These are phyloP conservation scores for Drosophila recens DNA, from an alignment of 2,888 invertebrate genomes.

Conservation along the genomic window DNA sequence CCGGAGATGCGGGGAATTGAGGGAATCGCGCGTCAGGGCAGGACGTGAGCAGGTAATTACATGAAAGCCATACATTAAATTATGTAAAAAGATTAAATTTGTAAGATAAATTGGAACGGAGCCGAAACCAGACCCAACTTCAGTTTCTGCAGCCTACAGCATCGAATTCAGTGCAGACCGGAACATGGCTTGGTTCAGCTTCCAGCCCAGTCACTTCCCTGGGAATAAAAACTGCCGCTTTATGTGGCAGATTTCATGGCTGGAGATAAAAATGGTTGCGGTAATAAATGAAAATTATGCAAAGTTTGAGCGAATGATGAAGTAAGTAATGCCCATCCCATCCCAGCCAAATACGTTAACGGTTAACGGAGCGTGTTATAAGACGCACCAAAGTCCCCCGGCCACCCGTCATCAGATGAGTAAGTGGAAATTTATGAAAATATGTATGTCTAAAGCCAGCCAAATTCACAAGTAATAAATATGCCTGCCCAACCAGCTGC, in stretches of 20 bases:
- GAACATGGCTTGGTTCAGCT: constrained; percentile 28
- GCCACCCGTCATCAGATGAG: constrained; percentile 54
- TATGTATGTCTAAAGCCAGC: constrained; percentile 58
- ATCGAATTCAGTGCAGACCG: constrained; percentile 37
- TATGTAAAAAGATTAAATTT: constrained; percentile 80
- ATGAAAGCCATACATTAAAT: constrained; percentile 76
- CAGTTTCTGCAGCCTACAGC: not conserved
- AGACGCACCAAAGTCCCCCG: constrained; percentile 42
- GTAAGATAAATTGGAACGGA: constrained; percentile 75
- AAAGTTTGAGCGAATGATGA: constrained; percentile 78
- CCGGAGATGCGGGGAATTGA: not conserved
- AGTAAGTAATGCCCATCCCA: constrained; percentile 68
- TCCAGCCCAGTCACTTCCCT: constrained; percentile 50
- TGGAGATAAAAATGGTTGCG: constrained; percentile 69
- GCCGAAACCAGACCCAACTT: constrained; percentile 1
- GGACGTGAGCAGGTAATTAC: constrained; percentile 68
- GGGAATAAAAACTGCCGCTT: constrained; percentile 69
- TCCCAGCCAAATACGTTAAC: constrained; percentile 58
- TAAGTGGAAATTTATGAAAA: constrained; percentile 80
- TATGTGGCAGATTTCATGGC: constrained; percentile 64
- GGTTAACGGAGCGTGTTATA: constrained; percentile 80
- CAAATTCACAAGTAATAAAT: constrained; percentile 67
- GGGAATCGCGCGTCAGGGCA: constrained; percentile 20
- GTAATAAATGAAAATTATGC: constrained; percentile 80
- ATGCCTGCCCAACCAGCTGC: constrained; percentile 55